A percentile compares a stretch with the other conserved stretches of the same genome.
These are phyloP conservation scores for Silvanus unidentatus DNA, from an alignment of 2,888 invertebrate genomes.

Conservation along the genomic window DNA sequence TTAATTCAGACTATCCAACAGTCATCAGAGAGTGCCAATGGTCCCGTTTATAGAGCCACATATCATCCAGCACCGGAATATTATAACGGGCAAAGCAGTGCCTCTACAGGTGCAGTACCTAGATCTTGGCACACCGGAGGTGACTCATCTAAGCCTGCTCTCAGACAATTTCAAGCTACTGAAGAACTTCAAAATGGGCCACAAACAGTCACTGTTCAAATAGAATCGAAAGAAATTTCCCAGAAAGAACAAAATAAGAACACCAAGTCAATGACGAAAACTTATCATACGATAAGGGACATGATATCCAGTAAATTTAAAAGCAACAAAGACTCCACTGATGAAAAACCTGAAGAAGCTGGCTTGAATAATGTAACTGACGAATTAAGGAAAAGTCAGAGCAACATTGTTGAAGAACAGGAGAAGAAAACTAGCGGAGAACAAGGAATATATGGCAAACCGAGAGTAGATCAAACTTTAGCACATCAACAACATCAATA, in stretches of 20 bases:
- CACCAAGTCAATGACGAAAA: slow-evolving; percentile 65
- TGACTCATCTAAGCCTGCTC: slow-evolving; percentile 30
- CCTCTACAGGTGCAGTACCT: slow-evolving; percentile 41
- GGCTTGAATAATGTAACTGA: slow-evolving; percentile 59
- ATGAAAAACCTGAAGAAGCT: slow-evolving; percentile 54
- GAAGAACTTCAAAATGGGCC: slow-evolving; percentile 29
- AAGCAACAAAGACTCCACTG: slow-evolving; percentile 53
- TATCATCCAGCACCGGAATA: slow-evolving; percentile 51
- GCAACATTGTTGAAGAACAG: slow-evolving; percentile 34
- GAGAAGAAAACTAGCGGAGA: slow-evolving; percentile 45
- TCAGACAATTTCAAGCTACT: slow-evolving; percentile 35
- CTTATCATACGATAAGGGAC: slow-evolving; percentile 76
- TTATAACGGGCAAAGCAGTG: slow-evolving; percentile 39
- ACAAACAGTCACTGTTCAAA: slow-evolving; percentile 51
- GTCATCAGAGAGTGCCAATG: slow-evolving; percentile 44
- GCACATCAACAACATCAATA: slow-evolving; percentile 38
- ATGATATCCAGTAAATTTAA: slow-evolving; percentile 77
- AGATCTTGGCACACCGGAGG: slow-evolving; percentile 44
- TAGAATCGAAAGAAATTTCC: slow-evolving; percentile 49
- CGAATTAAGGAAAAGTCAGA: slow-evolving; percentile 50
- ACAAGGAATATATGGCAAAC: slow-evolving; percentile 59
- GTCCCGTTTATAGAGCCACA: slow-evolving; percentile 51
- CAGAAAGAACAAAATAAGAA: slow-evolving; percentile 51
- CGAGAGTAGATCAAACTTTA: slow-evolving; percentile 47
- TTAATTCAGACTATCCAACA: slow-evolving; percentile 49